Conservation (phyloP, 2,888 invertebrate genomes). For the Trachelus troglodyta region DNA sequence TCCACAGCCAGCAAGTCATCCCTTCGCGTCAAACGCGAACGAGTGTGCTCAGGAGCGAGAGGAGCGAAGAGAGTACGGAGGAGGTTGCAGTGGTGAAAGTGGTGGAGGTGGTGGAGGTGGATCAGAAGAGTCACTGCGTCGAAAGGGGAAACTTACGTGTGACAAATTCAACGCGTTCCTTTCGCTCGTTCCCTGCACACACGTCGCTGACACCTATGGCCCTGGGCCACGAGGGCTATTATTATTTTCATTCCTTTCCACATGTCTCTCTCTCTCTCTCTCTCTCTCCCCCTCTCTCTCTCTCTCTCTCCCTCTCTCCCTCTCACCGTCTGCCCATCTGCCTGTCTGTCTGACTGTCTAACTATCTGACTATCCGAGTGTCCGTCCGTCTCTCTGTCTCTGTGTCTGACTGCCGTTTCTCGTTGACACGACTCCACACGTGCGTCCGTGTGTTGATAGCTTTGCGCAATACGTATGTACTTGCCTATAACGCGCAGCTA, state of each 20-base stretch:
- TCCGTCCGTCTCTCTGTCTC: slow-evolving; percentile 46
- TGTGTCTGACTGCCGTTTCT: slow-evolving; percentile 25
- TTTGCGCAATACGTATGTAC: no score
- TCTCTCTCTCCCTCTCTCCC: slow-evolving; percentile 23
- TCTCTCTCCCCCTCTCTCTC: slow-evolving; percentile 20
- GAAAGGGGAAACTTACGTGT: slow-evolving; percentile 55
- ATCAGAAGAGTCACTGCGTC: slow-evolving; percentile 1
- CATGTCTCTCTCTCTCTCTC: slow-evolving; percentile 34
- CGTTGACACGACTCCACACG: no score
- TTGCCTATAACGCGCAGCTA: no score
- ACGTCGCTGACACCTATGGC: slow-evolving; percentile 59
- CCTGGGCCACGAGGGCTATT: slow-evolving; percentile 59
- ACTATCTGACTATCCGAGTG: slow-evolving; percentile 39
- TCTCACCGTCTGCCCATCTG: slow-evolving; percentile 1
- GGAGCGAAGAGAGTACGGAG: not conserved
- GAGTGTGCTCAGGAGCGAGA: not conserved
- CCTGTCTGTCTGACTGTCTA: slow-evolving; percentile 27
- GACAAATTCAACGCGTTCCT: slow-evolving; percentile 56
- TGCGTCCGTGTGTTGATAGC: no score
- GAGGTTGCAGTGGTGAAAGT: not conserved
- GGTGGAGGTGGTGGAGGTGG: slow-evolving; percentile 5
- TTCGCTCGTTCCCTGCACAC: slow-evolving; percentile 30
- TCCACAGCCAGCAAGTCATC: no score
- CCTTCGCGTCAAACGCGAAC: no score
- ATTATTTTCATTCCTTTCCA: slow-evolving; percentile 64